These are phyloP conservation scores for Brachylomia viminalis DNA, from an alignment of 2,888 invertebrate genomes.

Conservation along the genomic window DNA sequence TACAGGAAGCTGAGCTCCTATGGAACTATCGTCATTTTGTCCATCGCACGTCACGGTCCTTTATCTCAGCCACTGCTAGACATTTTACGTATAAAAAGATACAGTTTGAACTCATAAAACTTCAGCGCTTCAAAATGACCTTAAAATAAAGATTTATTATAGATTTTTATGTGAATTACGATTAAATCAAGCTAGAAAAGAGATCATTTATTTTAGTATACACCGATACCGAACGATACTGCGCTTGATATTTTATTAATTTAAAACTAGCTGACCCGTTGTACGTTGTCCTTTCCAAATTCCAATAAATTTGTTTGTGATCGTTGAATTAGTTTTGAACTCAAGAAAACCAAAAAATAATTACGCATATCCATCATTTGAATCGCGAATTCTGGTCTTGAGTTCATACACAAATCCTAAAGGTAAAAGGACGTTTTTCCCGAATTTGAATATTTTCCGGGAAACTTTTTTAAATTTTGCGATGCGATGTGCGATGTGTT, in stretches of 20 bases:
- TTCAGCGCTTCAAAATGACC: constrained; percentile 2
- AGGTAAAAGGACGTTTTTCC: neutral
- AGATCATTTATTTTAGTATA: neutral
- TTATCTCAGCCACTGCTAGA: neutral
- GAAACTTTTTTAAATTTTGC: neutral
- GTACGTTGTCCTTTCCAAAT: neutral
- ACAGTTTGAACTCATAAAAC: constrained; percentile 5
- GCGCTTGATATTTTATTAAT: neutral
- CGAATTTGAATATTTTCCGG: neutral
- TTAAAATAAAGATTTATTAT: neutral
- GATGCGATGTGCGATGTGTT: neutral
- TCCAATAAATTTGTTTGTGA: neutral
- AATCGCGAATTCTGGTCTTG: no score
- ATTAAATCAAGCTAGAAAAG: neutral
- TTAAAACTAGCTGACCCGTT: neutral
- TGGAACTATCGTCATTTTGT: neutral
- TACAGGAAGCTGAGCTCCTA: neutral
- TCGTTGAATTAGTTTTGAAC: neutral
- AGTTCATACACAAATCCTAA: neutral
- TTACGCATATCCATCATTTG: neutral
- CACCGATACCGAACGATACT: neutral
- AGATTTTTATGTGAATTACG: neutral
- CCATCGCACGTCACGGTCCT: neutral
- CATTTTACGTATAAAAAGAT: neutral
- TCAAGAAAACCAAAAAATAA: neutral